Evolutionary conservation across 2,888 invertebrate genomes (phyloP).

Genomic region (Athetis lepigone): DNA sequence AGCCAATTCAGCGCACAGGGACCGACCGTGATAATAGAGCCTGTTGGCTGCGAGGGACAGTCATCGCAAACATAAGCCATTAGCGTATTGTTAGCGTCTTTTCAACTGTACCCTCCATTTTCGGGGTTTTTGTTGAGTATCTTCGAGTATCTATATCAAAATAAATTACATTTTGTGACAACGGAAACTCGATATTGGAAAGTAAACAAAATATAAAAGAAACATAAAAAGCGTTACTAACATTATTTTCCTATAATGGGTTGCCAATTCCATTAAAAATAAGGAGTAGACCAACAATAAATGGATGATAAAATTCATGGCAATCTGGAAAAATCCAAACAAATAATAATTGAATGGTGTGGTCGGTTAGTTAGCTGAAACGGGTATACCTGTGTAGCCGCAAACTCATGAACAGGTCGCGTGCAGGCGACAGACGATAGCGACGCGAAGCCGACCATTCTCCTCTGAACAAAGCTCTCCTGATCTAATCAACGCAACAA

Average conservation of each 20-base stretch:
- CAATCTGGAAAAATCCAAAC: constrained; percentile 54
- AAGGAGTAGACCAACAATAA: background rate
- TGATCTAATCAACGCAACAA: constrained; percentile 90
- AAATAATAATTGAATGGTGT: constrained; percentile 66
- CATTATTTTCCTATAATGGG: constrained; percentile 12
- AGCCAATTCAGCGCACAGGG: constrained; percentile 88
- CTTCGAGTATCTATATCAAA: constrained; percentile 70
- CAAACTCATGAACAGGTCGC: constrained; percentile 76
- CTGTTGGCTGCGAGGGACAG: constrained; percentile 86
- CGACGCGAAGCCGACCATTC: constrained; percentile 79
- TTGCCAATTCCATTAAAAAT: constrained; percentile 11
- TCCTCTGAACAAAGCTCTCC: constrained; percentile 84
- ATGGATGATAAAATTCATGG: background rate
- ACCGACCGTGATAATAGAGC: constrained; percentile 85
- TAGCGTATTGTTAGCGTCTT: constrained; percentile 87
- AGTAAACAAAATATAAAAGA: constrained; percentile 31
- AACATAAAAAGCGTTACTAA: constrained; percentile 17
- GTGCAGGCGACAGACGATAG: constrained; percentile 79
- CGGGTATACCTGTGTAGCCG: constrained; percentile 70
- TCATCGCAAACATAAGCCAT: constrained; percentile 89
- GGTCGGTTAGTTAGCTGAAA: constrained; percentile 65
- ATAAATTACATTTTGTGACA: constrained; percentile 62
- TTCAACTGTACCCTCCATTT: constrained; percentile 80
- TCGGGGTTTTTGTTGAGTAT: constrained; percentile 72
- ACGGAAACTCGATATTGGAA: constrained; percentile 44